phyloP scores from a whole-genome alignment of 1,140 invertebrate genomes.

The Macrotrachela quadricornifera region DNA sequence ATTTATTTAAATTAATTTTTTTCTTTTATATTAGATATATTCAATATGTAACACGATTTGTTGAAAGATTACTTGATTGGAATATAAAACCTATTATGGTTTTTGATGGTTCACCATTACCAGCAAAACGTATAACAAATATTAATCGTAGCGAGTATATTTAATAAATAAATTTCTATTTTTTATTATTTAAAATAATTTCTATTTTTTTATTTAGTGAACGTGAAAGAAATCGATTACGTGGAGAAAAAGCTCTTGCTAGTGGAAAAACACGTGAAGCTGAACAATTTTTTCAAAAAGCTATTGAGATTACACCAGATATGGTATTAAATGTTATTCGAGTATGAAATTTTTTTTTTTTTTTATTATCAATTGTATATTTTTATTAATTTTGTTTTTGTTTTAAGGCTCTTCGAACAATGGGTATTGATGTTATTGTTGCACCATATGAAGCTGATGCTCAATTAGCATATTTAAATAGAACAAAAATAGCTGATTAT shows the following conservation, averaged over 20 bases:
- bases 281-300: constrained; percentile 50
- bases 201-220: too few relatives aligned
- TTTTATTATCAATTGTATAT: background rate
- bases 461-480: constrained; percentile 75
- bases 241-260: background rate
- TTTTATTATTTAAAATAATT: background rate
- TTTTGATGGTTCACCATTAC: constrained; percentile 81
- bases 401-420: constrained; percentile 48
- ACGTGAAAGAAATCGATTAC: too few relatives aligned
- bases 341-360: constrained; percentile 7
- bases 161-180: constrained; percentile 3
- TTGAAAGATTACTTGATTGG: constrained; percentile 51
- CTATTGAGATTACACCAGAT: constrained; percentile 68
- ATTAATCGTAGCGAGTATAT: constrained; percentile 55
- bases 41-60: constrained; percentile 66
- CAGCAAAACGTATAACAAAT: constrained; percentile 72
- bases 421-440: constrained; percentile 75
- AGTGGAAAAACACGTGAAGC: constrained; percentile 41
- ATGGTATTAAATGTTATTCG: constrained; percentile 54
- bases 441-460: constrained; percentile 97
- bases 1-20: background rate
- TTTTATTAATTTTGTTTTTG: too few relatives aligned
- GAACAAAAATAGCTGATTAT: constrained; percentile 57
- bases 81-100: constrained; percentile 77
- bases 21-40: constrained; percentile 48